These are phyloP conservation scores for Chionomys nivalis DNA, from an alignment of 2,113 vertebrate genomes.

Conservation along the genomic window DNA sequence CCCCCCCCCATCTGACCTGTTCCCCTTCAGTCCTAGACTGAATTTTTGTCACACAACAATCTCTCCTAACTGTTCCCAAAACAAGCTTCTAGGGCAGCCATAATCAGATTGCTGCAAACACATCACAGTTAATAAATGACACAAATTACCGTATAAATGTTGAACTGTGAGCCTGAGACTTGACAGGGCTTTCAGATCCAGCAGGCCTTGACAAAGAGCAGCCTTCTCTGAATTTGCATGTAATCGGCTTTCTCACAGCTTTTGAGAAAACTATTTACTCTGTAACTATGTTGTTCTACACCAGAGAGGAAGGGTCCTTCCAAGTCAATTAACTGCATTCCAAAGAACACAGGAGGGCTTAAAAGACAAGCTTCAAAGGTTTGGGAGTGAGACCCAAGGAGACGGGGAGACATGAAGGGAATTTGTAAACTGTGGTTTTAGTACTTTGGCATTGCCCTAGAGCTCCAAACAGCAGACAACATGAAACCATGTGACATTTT, in stretches of 20 bases:
- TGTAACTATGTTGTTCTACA: slow-evolving; percentile 83
- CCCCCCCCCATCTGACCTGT: too few relatives aligned
- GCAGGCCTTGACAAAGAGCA: slow-evolving; percentile 57
- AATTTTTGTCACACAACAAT: slow-evolving; percentile 7
- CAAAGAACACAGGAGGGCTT: slow-evolving; percentile 80
- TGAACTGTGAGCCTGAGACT: slow-evolving; percentile 58
- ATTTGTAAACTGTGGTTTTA: slow-evolving; percentile 76
- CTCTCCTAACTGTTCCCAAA: background rate
- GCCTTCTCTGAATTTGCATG: slow-evolving; percentile 81
- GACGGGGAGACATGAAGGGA: slow-evolving; percentile 52
- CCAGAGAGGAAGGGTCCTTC: slow-evolving; percentile 80
- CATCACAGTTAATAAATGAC: slow-evolving; percentile 74
- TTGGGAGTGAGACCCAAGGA: slow-evolving; percentile 33
- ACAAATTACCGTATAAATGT: slow-evolving; percentile 74
- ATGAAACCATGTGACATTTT: slow-evolving; percentile 56
- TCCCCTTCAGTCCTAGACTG: background rate
- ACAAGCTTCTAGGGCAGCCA: slow-evolving; percentile 34
- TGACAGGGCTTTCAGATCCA: slow-evolving; percentile 67
- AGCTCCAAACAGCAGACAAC: slow-evolving; percentile 63
- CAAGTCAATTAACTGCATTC: slow-evolving; percentile 85
- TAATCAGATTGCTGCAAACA: slow-evolving; percentile 73
- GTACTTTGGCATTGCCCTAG: slow-evolving; percentile 50
- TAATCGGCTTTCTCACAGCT: slow-evolving; percentile 79
- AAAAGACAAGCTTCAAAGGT: slow-evolving; percentile 74
- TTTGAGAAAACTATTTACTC: slow-evolving; percentile 81